These are phyloP conservation scores for Tolmerus cingulatus DNA, from an alignment of 2,888 invertebrate species.

Conservation along the genomic window DNA sequence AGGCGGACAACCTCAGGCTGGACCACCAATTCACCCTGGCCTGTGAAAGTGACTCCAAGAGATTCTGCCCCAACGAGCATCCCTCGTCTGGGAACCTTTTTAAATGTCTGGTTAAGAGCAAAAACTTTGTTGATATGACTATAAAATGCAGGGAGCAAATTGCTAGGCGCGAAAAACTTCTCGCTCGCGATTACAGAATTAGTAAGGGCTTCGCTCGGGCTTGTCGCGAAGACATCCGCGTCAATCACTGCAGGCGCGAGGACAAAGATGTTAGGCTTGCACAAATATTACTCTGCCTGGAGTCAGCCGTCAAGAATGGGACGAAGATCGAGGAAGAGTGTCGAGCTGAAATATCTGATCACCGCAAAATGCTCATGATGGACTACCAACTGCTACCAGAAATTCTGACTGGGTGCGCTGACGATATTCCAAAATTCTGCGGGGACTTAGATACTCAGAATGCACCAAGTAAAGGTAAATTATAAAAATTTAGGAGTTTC, in stretches of 20 bases:
- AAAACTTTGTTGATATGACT: constrained; percentile 73
- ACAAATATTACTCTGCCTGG: constrained; percentile 91
- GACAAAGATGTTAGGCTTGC: constrained; percentile 86
- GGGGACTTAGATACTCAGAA: constrained; percentile 69
- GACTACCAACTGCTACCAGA: constrained; percentile 95
- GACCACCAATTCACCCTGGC: constrained; percentile 90
- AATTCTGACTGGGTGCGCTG: constrained; percentile 84
- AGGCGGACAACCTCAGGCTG: constrained; percentile 85
- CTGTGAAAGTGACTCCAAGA: constrained; percentile 83
- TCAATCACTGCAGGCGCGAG: constrained; percentile 83
- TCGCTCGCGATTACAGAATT: constrained; percentile 89
- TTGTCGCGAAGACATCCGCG: constrained; percentile 89
- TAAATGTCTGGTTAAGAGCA: constrained; percentile 87
- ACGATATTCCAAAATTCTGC: constrained; percentile 82
- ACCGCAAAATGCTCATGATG: constrained; percentile 89
- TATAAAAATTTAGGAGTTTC: too few relatives aligned
- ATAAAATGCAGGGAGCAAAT: constrained; percentile 83
- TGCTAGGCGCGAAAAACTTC: constrained; percentile 83
- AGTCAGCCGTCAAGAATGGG: constrained; percentile 76
- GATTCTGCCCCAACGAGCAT: constrained; percentile 77
- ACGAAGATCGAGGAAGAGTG: constrained; percentile 81
- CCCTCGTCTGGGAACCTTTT: constrained; percentile 85
- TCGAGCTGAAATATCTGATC: constrained; percentile 87
- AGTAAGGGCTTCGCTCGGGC: constrained; percentile 88
- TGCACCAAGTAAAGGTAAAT: constrained; percentile 70